A percentile compares a stretch with the other conserved stretches of the same genome.
These are phyloP conservation scores for Sciurus carolinensis DNA, from an alignment of 2,797 vertebrate genomes.

Conservation along the genomic window DNA sequence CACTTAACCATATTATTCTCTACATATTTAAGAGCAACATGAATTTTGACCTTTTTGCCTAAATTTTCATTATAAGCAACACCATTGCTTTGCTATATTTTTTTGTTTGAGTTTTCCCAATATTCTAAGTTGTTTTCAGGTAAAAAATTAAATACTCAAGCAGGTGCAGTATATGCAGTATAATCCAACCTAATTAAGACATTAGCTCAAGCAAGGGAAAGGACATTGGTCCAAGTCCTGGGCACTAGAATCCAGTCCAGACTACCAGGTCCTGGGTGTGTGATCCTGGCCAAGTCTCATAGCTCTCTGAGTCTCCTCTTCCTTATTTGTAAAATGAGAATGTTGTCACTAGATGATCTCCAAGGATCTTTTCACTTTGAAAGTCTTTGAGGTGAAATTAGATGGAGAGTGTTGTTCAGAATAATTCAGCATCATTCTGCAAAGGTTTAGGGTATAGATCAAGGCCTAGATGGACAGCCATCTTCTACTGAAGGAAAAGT, in stretches of 20 bases:
- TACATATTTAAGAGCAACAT: neutral
- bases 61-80: neutral
- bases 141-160: neutral
- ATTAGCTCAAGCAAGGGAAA: neutral
- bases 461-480: neutral
- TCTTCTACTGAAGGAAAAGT: neutral
- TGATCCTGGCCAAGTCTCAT: neutral
- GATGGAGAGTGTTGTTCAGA: neutral
- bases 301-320: neutral
- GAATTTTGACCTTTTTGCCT: neutral
- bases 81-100: neutral
- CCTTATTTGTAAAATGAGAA: neutral
- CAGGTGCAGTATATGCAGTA: neutral
- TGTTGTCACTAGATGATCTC: neutral
- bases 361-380: slow-evolving; percentile 3
- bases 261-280: too few relatives aligned
- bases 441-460: neutral
- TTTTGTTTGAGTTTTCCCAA: neutral
- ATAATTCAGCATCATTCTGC: neutral
- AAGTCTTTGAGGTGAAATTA: slow-evolving; percentile 29
- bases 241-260: neutral
- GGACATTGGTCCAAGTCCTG: neutral
- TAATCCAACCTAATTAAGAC: neutral
- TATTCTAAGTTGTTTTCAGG: neutral
- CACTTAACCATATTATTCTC: neutral